These are phyloP conservation scores for Melanargia galathea DNA, from an alignment of 2,888 invertebrate species.

Conservation along the genomic window DNA sequence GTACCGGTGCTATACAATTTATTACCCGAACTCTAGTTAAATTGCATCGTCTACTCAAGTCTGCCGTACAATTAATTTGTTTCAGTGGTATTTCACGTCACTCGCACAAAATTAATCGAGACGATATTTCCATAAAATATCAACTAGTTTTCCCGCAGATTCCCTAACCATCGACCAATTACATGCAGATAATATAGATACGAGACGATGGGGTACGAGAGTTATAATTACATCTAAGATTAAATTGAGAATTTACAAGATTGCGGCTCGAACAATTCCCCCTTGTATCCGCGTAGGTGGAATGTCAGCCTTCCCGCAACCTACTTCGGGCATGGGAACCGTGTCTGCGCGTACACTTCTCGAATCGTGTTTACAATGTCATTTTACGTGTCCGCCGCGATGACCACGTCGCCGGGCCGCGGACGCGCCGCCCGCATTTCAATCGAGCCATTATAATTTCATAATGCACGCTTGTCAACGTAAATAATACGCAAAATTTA, in stretches of 20 bases:
- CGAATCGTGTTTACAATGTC: constrained; percentile 46
- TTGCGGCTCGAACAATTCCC: constrained; percentile 37
- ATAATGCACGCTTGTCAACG: constrained; percentile 78
- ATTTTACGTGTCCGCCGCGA: constrained; percentile 51
- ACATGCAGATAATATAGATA: constrained; percentile 4
- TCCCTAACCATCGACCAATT: constrained; percentile 26
- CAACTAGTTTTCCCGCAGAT: constrained; percentile 26
- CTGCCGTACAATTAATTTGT: constrained; percentile 39
- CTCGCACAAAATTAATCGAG: constrained; percentile 35
- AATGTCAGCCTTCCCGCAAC: constrained; percentile 38
- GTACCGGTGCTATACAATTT: constrained; percentile 38
- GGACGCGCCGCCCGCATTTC: constrained; percentile 62
- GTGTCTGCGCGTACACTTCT: constrained; percentile 38
- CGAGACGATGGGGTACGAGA: background rate
- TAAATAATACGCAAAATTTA: constrained; percentile 83
- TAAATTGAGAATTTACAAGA: constrained; percentile 35
- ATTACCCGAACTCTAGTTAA: constrained; percentile 40
- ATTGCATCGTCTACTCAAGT: constrained; percentile 39
- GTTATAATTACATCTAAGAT: constrained; percentile 34
- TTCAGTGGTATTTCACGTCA: constrained; percentile 33
- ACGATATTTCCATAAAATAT: constrained; percentile 31
- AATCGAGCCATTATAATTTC: constrained; percentile 78
- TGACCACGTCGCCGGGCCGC: constrained; percentile 64
- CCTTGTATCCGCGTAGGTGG: constrained; percentile 36
- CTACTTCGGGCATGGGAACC: constrained; percentile 44